A percentile compares a stretch with the other conserved stretches of the same genome.
Conservation (phyloP, 1,140 invertebrate species). For the Trachelipus rathkii region DNA sequence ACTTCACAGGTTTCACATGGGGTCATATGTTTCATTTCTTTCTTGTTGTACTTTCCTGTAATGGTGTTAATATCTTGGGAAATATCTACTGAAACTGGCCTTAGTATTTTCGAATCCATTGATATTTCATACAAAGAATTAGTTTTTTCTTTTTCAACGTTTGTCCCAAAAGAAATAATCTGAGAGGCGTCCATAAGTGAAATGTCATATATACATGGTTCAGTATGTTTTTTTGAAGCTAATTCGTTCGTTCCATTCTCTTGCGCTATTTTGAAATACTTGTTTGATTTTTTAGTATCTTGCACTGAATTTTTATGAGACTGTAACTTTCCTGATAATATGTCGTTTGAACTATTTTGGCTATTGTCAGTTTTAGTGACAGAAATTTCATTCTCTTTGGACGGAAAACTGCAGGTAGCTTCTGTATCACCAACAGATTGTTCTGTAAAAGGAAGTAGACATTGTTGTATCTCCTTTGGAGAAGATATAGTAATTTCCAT, state of each 20-base stretch:
- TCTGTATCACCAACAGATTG: background rate
- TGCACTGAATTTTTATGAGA: background rate
- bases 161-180: conserved; percentile 22
- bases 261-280: conserved; percentile 2
- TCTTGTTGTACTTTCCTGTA: background rate
- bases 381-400: background rate
- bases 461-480: background rate
- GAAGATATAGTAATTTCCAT: conserved; percentile 34
- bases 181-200: conserved; percentile 24
- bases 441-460: too few species aligned
- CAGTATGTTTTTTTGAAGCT: background rate
- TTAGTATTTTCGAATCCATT: background rate
- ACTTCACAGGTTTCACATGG: background rate
- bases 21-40: background rate
- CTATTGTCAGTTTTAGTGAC: background rate
- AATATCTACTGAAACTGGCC: background rate
- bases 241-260: background rate
- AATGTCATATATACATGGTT: conserved; percentile 26
- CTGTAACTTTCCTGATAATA: too few species aligned
- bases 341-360: too few species aligned
- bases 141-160: conserved; percentile 29
- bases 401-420: background rate
- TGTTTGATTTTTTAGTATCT: conserved; percentile 24
- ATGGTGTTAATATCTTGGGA: background rate
- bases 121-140: conserved; percentile 17